Conservation (phyloP, 1,140 invertebrate genomes). For the Ladona fulva region DNA sequence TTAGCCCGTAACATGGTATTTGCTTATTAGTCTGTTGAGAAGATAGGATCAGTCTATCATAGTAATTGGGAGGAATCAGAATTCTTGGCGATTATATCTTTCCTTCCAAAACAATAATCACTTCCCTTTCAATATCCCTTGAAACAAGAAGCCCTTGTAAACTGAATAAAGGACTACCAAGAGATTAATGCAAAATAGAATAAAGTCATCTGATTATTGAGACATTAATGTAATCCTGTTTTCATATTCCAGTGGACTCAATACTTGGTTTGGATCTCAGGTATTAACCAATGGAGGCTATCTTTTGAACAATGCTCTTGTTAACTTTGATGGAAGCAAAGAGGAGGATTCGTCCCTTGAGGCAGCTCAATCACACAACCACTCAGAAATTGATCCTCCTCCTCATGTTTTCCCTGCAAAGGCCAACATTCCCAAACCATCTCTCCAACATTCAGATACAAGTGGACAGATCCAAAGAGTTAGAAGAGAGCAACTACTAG, state of each 20-base stretch:
- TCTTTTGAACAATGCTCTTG: constrained; percentile 34
- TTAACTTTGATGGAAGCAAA: constrained; percentile 19
- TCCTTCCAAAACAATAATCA: no score
- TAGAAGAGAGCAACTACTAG: not conserved
- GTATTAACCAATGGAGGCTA: constrained; percentile 39
- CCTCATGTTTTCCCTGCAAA: not conserved
- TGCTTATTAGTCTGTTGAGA: no score
- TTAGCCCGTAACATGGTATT: no score
- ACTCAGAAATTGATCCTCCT: not conserved
- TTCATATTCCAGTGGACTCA: constrained; percentile 39
- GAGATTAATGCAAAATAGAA: no score
- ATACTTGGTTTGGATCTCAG: constrained; percentile 41
- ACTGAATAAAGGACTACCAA: no score
- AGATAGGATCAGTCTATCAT: no score
- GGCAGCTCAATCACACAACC: constrained; percentile 22
- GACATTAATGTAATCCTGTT: no score
- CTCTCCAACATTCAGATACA: not conserved
- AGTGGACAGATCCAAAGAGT: not conserved
- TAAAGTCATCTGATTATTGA: no score
- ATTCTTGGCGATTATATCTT: no score
- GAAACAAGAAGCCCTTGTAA: no score
- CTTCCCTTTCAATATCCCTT: no score
- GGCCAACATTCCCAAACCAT: not conserved
- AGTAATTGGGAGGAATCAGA: no score
- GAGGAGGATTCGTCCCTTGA: constrained; percentile 23